A percentile compares a stretch with the other conserved stretches of the same genome.
Conservation (phyloP, 1,140 invertebrate species). For the Nasonia vitripennis region DNA sequence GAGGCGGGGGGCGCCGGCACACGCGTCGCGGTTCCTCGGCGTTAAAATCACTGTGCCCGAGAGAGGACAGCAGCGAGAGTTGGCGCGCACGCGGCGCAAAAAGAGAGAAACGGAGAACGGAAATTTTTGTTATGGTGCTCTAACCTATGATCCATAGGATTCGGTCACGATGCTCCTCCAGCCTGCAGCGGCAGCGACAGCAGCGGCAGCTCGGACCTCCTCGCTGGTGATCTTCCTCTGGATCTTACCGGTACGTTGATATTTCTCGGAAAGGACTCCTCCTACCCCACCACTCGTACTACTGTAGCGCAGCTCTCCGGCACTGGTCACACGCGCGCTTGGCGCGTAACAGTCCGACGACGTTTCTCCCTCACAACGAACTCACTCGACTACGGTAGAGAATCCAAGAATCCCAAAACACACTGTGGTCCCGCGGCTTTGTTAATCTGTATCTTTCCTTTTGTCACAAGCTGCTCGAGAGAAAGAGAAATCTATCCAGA, state of each 20-base stretch:
- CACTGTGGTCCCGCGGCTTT: neutral
- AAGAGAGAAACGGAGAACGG: conserved; percentile 38
- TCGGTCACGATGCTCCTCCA: conserved; percentile 43
- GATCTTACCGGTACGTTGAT: neutral
- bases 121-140: conserved; percentile 55
- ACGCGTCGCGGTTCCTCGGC: conserved; percentile 31
- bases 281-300: neutral
- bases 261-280: neutral
- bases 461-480: no score
- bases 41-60: conserved; percentile 61
- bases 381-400: neutral
- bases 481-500: no score
- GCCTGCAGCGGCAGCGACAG: conserved; percentile 51
- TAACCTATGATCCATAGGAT: conserved; percentile 73
- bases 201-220: conserved; percentile 46
- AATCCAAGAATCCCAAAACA: neutral
- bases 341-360: neutral
- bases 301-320: neutral
- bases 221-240: neutral
- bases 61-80: neutral
- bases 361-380: neutral
- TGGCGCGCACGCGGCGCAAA: neutral
- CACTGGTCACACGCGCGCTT: neutral
- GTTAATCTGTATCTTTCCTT: neutral
- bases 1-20: neutral